Percentiles rank a stretch among this genome's conserved stretches.
Evolutionary conservation across 2,797 vertebrate species (phyloP).

Genomic region (Eutrigla gurnardus): DNA sequence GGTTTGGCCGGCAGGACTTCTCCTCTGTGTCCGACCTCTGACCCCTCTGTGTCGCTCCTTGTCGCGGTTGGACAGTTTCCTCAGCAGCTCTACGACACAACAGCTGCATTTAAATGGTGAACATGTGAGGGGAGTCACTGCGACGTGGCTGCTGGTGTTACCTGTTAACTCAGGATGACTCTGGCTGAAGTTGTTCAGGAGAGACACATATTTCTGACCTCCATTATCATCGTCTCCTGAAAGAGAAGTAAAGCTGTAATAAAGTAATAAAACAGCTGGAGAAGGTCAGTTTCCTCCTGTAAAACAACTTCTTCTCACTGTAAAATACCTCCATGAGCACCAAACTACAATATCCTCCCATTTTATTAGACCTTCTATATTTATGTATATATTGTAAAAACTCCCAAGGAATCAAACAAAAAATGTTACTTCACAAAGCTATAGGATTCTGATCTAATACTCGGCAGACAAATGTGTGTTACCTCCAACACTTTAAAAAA

Average conservation of each 20-base stretch:
- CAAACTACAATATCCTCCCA: neutral
- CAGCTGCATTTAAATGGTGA: neutral
- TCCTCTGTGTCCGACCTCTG: slow-evolving; percentile 45
- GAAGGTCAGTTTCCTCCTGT: neutral
- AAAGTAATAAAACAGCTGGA: neutral
- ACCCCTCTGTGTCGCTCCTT: slow-evolving; percentile 59
- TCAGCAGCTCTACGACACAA: slow-evolving; percentile 70
- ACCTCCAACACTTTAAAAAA: neutral
- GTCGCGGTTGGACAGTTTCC: slow-evolving; percentile 73
- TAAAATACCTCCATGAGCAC: neutral
- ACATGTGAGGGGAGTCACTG: no score
- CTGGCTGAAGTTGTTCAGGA: slow-evolving; percentile 69
- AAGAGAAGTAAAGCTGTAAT: slow-evolving; percentile 7
- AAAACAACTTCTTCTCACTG: neutral
- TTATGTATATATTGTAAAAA: neutral
- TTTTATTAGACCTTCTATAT: neutral
- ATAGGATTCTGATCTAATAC: neutral
- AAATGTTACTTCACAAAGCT: neutral
- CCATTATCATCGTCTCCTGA: slow-evolving; percentile 66
- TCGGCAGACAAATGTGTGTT: neutral
- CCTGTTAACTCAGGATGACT: slow-evolving; percentile 78
- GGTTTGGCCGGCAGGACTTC: slow-evolving; percentile 27
- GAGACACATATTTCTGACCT: slow-evolving; percentile 70
- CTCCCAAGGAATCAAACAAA: neutral
- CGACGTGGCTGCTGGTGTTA: slow-evolving; percentile 30